A percentile compares a stretch with the other conserved stretches of the same genome.
phyloP scores from a whole-genome alignment of 2,888 invertebrate species.

The Nemapogon koenigi region DNA sequence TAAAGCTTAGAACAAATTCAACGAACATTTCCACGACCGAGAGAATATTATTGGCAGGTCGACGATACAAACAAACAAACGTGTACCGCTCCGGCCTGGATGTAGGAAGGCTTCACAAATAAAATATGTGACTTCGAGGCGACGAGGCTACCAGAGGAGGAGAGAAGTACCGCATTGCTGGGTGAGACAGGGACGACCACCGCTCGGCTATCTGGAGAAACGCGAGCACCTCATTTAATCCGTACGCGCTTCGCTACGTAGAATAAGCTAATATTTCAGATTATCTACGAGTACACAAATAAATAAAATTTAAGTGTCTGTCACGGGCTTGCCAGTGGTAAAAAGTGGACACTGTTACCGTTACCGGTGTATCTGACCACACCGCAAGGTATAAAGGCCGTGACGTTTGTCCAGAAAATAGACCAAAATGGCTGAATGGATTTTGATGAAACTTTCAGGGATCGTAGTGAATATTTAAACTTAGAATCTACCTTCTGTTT shows the following conservation, averaged over 20 bases:
- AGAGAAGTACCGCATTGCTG: slow-evolving; percentile 24
- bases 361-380: too few relatives aligned
- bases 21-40: slow-evolving; percentile 7
- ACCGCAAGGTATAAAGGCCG: too few relatives aligned
- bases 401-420: too few relatives aligned
- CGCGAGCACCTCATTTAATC: slow-evolving; percentile 64
- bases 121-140: slow-evolving; percentile 64
- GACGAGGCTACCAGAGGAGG: slow-evolving; percentile 40
- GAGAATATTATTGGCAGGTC: slow-evolving; percentile 58
- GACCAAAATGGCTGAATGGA: too few relatives aligned
- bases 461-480: too few relatives aligned
- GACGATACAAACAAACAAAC: slow-evolving; percentile 36
- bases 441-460: too few relatives aligned
- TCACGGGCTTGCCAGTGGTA: too few relatives aligned
- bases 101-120: slow-evolving; percentile 62
- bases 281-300: too few relatives aligned
- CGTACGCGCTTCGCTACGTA: slow-evolving; percentile 59
- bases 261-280: slow-evolving; percentile 54
- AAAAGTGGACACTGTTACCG: too few relatives aligned
- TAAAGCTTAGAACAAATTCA: slow-evolving; percentile 9
- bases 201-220: slow-evolving; percentile 59
- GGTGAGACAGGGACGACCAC: slow-evolving; percentile 28
- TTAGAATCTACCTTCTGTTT: too few relatives aligned
- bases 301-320: too few relatives aligned
- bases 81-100: slow-evolving; percentile 27